Evolutionary conservation across 1,140 invertebrate species (phyloP).

Genomic region (Drosophila sucinea): DNA sequence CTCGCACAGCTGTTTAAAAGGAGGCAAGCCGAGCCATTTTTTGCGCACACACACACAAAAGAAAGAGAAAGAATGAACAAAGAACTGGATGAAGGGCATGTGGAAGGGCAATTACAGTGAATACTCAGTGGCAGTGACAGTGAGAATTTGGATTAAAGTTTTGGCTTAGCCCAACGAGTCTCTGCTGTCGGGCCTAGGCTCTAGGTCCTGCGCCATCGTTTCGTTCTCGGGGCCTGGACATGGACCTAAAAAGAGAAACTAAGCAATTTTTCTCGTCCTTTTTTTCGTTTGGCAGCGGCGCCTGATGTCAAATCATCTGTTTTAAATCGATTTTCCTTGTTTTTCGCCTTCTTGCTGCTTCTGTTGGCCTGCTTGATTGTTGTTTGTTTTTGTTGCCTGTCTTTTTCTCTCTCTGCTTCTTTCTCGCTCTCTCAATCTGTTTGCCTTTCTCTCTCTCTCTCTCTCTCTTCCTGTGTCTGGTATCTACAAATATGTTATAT

Average conservation of each 20-base stretch:
- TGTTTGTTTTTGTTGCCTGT: constrained; percentile 38
- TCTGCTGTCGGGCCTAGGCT: constrained; percentile 34
- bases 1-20: constrained; percentile 58
- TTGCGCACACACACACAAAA: constrained; percentile 38
- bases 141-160: constrained; percentile 5
- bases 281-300: constrained; percentile 22
- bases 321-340: constrained; percentile 74
- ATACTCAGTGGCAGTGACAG: not conserved
- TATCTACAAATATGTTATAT: not conserved
- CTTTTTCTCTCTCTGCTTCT: not conserved
- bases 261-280: not conserved
- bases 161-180: not conserved
- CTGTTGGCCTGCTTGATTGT: constrained; percentile 28
- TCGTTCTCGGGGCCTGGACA: constrained; percentile 18
- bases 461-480: too few species aligned
- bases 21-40: constrained; percentile 39
- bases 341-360: constrained; percentile 27
- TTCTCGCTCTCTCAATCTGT: not conserved
- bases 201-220: constrained; percentile 3
- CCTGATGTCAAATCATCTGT: constrained; percentile 76
- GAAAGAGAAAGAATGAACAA: not conserved
- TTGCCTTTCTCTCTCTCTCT: not conserved
- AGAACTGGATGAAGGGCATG: constrained; percentile 44
- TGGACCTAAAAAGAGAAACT: constrained; percentile 37
- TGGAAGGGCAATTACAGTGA: constrained; percentile 48